Evolutionary conservation across 2,888 invertebrate genomes (phyloP), one percentile per base, ranked within the genome.

Genomic region (Candidula unifasciata): DNA sequence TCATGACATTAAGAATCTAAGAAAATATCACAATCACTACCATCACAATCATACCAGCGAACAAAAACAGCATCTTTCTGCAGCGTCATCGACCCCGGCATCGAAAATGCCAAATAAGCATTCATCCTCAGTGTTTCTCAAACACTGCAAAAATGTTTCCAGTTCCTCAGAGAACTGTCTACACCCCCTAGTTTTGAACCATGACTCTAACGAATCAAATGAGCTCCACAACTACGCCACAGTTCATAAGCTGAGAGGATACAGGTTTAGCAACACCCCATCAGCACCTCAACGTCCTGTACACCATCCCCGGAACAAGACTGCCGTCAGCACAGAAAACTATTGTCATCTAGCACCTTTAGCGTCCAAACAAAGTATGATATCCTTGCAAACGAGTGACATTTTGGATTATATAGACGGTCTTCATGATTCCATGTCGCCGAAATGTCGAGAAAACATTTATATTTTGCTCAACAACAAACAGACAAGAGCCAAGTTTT

Each of bases 361-460:
- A 21, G 71, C 77, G 13, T 60, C 82, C 13, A 37, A 54, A 60
- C 80, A 76, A 6, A 73, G 54, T n/a, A 71, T 57, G n/a, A 80
- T 74, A 24, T n/a, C 80, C 24, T 86, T 86, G 85, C 85, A 87
- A 44, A 69, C 86, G 1, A 87, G 85, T 24, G 87, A 89, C 68
- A 80, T 88, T 27, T 80, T 89, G 68, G 87, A 88, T 80, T 88
- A 85, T 76, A 87, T 88, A 33, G 89, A 89, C 54, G 89, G 87
- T 13, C 86, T 88, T 1, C 84, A 87, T 73, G 88, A 88, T 60
- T 86, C 87, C 44, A 82, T 86, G 71, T 85, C 88, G 13, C 86
- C 89, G 57, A 88, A 88, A 78, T 68, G 88, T 18, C 82, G 89
- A 44, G 89, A 88, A 81, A 89, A 89, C 77, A 88, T 89, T 64